Evolutionary conservation across 2,888 invertebrate genomes (phyloP).

Genomic region (Bruchidius siliquastri): DNA sequence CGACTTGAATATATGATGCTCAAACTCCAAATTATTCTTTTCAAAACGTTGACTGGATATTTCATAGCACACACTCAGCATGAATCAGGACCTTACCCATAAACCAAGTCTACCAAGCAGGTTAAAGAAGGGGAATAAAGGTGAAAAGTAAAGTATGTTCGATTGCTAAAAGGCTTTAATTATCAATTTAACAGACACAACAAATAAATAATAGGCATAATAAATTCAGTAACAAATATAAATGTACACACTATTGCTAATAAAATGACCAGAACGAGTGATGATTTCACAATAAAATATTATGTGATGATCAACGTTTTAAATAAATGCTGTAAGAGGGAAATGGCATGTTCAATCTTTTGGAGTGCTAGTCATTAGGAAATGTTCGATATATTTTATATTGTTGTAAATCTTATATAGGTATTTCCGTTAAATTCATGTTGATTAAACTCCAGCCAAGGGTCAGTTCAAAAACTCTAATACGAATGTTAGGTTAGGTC

Average conservation of each 20-base stretch:
- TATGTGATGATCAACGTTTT: no score
- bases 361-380: background rate
- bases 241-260: slow-evolving; percentile 22
- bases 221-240: slow-evolving; percentile 32
- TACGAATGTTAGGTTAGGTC: no score
- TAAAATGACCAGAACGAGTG: slow-evolving; percentile 30
- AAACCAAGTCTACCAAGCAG: background rate
- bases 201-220: slow-evolving; percentile 36
- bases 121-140: slow-evolving; percentile 22
- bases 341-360: background rate
- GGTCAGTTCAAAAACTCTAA: no score
- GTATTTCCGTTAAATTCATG: no score
- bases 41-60: no score
- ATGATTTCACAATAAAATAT: background rate
- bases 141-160: slow-evolving; percentile 23
- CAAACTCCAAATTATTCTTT: no score
- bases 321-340: background rate
- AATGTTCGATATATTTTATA: background rate
- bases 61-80: background rate
- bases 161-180: slow-evolving; percentile 42
- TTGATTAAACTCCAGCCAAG: no score
- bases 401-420: no score
- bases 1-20: no score
- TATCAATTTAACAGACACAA: slow-evolving; percentile 38
- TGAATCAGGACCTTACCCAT: background rate